Evolutionary conservation across 35 echinoderm and acorn worm genomes (phyloP), one percentile per base, ranked within the genome.

Genomic region (Eucidaris tribuloides): DNA sequence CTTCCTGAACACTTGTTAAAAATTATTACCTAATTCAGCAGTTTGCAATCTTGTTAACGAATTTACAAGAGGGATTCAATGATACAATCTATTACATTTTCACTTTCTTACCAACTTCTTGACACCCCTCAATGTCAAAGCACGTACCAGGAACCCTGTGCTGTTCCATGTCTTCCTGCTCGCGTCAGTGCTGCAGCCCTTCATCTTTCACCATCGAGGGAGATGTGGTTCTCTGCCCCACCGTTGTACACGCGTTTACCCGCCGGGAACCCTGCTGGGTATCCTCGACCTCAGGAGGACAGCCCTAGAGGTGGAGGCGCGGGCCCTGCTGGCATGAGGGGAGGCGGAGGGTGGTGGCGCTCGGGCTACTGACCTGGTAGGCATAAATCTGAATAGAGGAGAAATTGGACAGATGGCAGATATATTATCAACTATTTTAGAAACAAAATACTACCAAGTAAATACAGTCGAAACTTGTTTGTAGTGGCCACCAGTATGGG

Each of bases 261-360:
- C n/a, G n/a, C 3, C 57, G 32, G 33, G 81, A 23, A 28, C 44
- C 71, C n/a, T 74, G 18, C 85, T 88, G 76, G 22, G 85, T 23
- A 56, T 80, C 14, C 39, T 66, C 45, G 34, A 34, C 71, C 40
- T 88, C 85, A 30, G 60, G n/a, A n/a, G 29, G 6, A 42, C 19
- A 23, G 81, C 22, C 19, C 88, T 41, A 29, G 80, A 32, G 22
- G 78, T 55, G 39, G 80, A 25, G 23, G n/a, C n/a, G n/a, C n/a
- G 80, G 45, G 41, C 76, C 38, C 30, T 88, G 58, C 76, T 70
- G 77, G 58, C n/a, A 84, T 54, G 18, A 84, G 71, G 14, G 81
- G 88, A 50, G 87, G 87, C 13, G 82, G 59, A n/a, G 81, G 88
- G 18, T 91, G 88, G 40, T n/a, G n/a, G n/a, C n/a, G n/a, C n/a